A percentile compares a stretch with the other conserved stretches of the same genome.
phyloP scores from a whole-genome alignment of 2,888 invertebrate genomes.

The Sussaba pulchella region DNA sequence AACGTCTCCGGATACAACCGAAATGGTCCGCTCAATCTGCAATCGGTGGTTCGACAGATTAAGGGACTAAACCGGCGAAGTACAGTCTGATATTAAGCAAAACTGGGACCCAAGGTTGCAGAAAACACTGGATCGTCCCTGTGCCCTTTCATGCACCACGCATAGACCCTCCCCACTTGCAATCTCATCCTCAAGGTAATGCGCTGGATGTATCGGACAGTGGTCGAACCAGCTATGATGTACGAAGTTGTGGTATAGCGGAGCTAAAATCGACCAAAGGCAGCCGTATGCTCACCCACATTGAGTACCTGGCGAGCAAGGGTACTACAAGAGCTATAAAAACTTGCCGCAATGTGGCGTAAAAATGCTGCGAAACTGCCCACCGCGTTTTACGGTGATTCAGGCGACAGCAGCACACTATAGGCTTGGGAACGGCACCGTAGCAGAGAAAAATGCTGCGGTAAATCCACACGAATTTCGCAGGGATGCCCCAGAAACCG shows the following conservation, averaged over 20 bases:
- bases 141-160: constrained; percentile 5
- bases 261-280: constrained; percentile 27
- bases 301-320: constrained; percentile 53
- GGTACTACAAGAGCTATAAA: constrained; percentile 55
- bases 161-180: constrained; percentile 36
- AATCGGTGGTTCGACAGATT: constrained; percentile 26
- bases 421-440: no score
- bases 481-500: not conserved
- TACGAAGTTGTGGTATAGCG: constrained; percentile 17
- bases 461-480: no score
- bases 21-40: constrained; percentile 43
- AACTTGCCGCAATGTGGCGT: no score
- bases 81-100: constrained; percentile 56
- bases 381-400: not conserved
- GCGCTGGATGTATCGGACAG: constrained; percentile 57
- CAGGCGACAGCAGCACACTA: not conserved
- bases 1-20: constrained; percentile 39
- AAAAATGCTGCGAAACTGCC: not conserved
- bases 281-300: constrained; percentile 35
- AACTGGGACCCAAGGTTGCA: constrained; percentile 36
- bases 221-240: constrained; percentile 47
- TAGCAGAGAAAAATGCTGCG: no score
- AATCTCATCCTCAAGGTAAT: constrained; percentile 51
- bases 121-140: constrained; percentile 16
- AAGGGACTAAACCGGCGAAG: constrained; percentile 44